Evolutionary conservation across 2,888 invertebrate genomes (phyloP), one percentile per base, ranked within the genome.

Genomic region (Coenonympha glycerion): DNA sequence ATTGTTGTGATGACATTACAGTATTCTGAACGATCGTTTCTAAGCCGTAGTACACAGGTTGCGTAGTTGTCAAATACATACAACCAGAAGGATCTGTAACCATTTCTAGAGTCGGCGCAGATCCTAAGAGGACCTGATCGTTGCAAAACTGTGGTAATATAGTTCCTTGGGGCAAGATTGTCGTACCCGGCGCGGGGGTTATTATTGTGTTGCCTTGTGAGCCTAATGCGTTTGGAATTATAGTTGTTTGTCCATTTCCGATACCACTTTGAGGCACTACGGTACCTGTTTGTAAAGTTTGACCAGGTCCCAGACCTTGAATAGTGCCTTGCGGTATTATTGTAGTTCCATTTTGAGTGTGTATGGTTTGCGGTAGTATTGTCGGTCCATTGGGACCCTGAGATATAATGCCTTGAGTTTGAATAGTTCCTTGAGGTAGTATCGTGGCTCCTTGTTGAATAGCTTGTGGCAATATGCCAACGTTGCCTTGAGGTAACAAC

Each of bases 21-120:
- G 95, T 95, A 66, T 95, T 95, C 74, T 94, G 94, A 2, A 95
- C 95, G 47, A 95, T 94, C 0, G 95, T 95, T 79, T 95, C 95
- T 57, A 95, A 85, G 0, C 94, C 94, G 63, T 94, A 94, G 65
- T 93, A 94, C 64, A 95, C 91, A 3, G 94, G 94, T 63, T 93
- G 93, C 11, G 91, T 91, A 1, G 91, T 87, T 34, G 90, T 85
- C 49, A 91, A 70, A 65, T 91, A 88, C 79, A 91, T 89, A 56
- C 88, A 88, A 3, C 88, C 88, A 37, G 84, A 81, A 24, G 84
- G 89, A 69, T 91, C 89, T 8, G 90, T 88, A 9, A 90, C 90
- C 89, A 91, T 90, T 73, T 91, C 91, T 45, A 91, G 68, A 0
- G 90, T 89, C 9, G 90, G 90, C 3, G 90, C 81, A 0, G 90